Conservation (phyloP, 92 coral and sea anemone species). For the Blastomussa wellsi region DNA sequence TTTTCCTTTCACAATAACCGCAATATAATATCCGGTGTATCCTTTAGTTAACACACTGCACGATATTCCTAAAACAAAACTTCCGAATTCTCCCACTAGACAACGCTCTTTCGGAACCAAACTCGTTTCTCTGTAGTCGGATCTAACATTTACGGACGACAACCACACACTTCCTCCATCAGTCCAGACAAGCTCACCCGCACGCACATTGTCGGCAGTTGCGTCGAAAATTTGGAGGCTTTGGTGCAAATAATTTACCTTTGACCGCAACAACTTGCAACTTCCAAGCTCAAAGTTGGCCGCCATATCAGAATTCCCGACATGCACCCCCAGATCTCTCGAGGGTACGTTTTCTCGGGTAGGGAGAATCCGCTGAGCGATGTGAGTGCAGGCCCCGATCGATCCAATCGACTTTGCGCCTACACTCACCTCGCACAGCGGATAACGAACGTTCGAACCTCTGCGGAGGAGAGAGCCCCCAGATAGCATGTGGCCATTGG, state of each 20-base stretch:
- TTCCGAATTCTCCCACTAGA: constrained; percentile 28
- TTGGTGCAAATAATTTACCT: constrained; percentile 36
- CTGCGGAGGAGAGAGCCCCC: constrained; percentile 15
- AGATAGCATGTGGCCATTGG: too few species aligned
- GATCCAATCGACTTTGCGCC: too few species aligned
- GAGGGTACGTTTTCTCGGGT: too few species aligned
- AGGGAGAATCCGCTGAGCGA: too few species aligned
- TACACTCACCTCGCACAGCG: too few species aligned
- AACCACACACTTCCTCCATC: constrained; percentile 41
- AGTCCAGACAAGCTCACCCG: constrained; percentile 26
- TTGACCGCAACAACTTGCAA: constrained; percentile 38
- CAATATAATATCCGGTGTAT: constrained; percentile 14
- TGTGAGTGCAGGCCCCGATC: too few species aligned
- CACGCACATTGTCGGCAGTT: neutral
- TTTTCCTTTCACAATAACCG: constrained; percentile 33
- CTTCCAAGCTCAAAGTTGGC: constrained; percentile 22
- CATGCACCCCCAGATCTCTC: neutral
- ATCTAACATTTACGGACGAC: neutral
- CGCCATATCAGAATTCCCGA: constrained; percentile 22
- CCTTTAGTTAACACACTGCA: constrained; percentile 10
- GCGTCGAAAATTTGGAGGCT: neutral
- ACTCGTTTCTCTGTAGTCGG: neutral
- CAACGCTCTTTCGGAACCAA: neutral
- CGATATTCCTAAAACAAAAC: constrained; percentile 26
- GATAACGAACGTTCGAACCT: constrained; percentile 4